Percentiles rank a stretch among this genome's conserved stretches.
Evolutionary conservation across 2,797 vertebrate species (phyloP).

Genomic region (Notamacropus eugenii): DNA sequence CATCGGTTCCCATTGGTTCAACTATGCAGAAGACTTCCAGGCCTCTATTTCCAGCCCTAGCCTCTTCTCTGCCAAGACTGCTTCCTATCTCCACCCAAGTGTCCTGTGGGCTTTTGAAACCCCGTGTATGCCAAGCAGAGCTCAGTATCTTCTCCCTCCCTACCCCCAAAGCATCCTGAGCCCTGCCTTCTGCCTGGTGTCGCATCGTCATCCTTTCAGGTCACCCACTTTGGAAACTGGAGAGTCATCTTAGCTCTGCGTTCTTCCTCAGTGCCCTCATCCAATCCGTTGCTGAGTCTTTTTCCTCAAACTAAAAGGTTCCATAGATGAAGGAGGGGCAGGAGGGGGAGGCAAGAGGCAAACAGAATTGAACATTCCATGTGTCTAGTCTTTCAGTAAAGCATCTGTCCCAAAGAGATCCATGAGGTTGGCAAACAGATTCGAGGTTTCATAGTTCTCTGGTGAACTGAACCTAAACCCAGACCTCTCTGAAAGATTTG

Average conservation of each 20-base stretch:
- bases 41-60: too few species aligned
- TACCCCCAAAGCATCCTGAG: not conserved
- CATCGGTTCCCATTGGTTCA: not conserved
- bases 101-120: not conserved
- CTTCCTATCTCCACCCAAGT: not conserved
- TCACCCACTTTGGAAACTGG: not conserved
- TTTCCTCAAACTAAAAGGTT: not conserved
- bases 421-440: not conserved
- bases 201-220: not conserved
- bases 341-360: not conserved
- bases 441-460: not conserved
- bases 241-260: not conserved
- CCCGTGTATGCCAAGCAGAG: not conserved
- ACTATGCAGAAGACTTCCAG: not conserved
- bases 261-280: not conserved
- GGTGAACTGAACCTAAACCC: not conserved
- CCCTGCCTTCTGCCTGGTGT: not conserved
- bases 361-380: not conserved
- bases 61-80: not conserved
- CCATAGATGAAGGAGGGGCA: not conserved
- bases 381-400: not conserved
- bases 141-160: not conserved
- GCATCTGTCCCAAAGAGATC: not conserved
- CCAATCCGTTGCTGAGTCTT: not conserved
- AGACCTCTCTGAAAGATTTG: not conserved